phyloP scores from a whole-genome alignment of 92 coral and sea anemone genomes.

The Paragorgia papillata region DNA sequence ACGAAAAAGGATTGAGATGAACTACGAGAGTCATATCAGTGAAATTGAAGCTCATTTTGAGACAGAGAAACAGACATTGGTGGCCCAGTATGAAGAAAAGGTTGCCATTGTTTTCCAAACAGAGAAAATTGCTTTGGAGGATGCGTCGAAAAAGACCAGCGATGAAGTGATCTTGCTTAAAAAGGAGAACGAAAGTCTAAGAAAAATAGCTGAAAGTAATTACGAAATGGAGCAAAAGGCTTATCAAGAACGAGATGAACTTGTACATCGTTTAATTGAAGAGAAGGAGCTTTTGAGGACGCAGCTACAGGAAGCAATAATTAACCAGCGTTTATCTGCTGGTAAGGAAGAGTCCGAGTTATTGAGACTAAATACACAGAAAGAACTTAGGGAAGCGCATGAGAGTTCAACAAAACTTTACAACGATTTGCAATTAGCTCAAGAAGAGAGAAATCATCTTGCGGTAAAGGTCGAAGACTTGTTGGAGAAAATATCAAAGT shows the following conservation, averaged over 20 bases:
- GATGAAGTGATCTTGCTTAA: slow-evolving; percentile 71
- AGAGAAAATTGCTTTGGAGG: slow-evolving; percentile 73
- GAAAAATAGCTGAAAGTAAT: slow-evolving; percentile 68
- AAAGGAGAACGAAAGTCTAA: slow-evolving; percentile 79
- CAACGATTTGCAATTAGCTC: slow-evolving; percentile 64
- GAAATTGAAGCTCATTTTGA: slow-evolving; percentile 76
- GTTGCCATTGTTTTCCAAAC: slow-evolving; percentile 63
- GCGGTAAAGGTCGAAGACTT: slow-evolving; percentile 69
- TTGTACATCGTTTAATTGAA: slow-evolving; percentile 48
- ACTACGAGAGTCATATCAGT: slow-evolving; percentile 82
- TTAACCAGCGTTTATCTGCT: slow-evolving; percentile 66
- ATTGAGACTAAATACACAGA: slow-evolving; percentile 60
- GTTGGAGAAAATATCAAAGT: slow-evolving; percentile 63
- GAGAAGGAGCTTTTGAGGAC: slow-evolving; percentile 73
- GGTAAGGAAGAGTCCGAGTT: slow-evolving; percentile 63
- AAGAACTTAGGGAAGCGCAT: slow-evolving; percentile 74
- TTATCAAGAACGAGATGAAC: slow-evolving; percentile 74
- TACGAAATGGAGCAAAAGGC: slow-evolving; percentile 72
- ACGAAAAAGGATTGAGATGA: slow-evolving; percentile 71
- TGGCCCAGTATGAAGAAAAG: slow-evolving; percentile 75
- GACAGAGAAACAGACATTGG: slow-evolving; percentile 69
- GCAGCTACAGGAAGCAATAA: slow-evolving; percentile 67
- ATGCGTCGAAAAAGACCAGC: slow-evolving; percentile 62
- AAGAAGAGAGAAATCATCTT: slow-evolving; percentile 49
- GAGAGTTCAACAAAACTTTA: slow-evolving; percentile 61